Evolutionary conservation across 2,797 vertebrate genomes (phyloP).

Genomic region (Oreonectes daqikongensis): DNA sequence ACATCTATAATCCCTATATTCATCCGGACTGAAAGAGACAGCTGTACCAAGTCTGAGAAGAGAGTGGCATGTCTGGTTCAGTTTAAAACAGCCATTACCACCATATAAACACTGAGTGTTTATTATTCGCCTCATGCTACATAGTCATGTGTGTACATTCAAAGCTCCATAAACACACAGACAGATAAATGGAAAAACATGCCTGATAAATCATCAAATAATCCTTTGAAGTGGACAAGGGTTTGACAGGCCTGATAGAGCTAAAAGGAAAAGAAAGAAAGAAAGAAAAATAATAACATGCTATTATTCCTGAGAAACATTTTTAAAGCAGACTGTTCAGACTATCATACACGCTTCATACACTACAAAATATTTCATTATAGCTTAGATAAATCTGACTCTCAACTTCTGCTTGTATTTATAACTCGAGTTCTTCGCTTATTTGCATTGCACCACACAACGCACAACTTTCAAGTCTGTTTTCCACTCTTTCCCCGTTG

Average conservation of each 20-base stretch:
- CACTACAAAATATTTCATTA: conserved; percentile 26
- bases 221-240: conserved; percentile 40
- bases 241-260: conserved; percentile 14
- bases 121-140: conserved; percentile 45
- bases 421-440: background rate
- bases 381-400: conserved; percentile 1
- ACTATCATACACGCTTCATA: too few species aligned
- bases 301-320: too few species aligned
- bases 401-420: background rate
- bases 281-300: too few species aligned
- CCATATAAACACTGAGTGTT: conserved; percentile 40
- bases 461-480: background rate
- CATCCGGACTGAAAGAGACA: background rate
- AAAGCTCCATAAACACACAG: conserved; percentile 37
- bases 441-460: background rate
- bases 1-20: background rate
- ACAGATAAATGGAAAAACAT: conserved; percentile 30
- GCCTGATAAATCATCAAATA: conserved; percentile 36
- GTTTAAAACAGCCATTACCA: conserved; percentile 43
- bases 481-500: background rate
- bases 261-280: background rate
- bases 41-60: background rate
- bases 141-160: conserved; percentile 21
- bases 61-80: conserved; percentile 46
- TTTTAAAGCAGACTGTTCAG: too few species aligned